Evolutionary conservation across 2,797 vertebrate genomes (phyloP), one percentile per base, ranked within the genome.

Genomic region (Schizopygopsis pylzovi): DNA sequence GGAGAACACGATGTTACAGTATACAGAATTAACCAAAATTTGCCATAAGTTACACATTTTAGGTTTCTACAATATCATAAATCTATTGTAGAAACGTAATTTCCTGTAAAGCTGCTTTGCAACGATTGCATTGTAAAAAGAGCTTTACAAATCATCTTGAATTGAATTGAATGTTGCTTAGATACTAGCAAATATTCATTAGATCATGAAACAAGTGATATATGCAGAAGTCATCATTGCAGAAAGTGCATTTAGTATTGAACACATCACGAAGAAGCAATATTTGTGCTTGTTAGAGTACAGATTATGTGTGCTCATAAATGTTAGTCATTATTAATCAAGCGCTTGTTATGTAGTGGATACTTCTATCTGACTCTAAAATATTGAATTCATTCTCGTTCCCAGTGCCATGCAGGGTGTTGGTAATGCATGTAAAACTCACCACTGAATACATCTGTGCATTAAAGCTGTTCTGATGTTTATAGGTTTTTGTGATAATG

Each of bases 261-360:
- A 76, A 54, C 12, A 18, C 37, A 10, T 78, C 73, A 33, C 2
- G 20, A 6, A 52, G 25, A 33, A 37, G 47, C 2, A 2, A 63
- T 8, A 41, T 79, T 25, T 63, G 56, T 25, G 56, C 56, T 43
- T 2, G 67, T 5, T 67, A 67, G 52, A 41, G 20, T 15, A 77
- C 6, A 77, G 52, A 41, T 78, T 6, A 28, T 61, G 39, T 37
- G 47, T 45, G 13, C 22, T 79, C 37, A n/a, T 61, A 79, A 79
- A 61, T 28, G 56, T 45, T 56, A 61, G 76, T 25, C 54, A 61
- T 79, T 79, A 61, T 63, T 79, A 79, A 61, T 79, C 54, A 79
- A 79, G 77, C 15, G 15, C 77, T 61, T 61, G 54, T 79, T 79
- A 61, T 61, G 54, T n/a, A n/a, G 54, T 13, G 1, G 49, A 39